Conservation (phyloP, 2,113 vertebrate genomes). For the Pandion haliaetus region DNA sequence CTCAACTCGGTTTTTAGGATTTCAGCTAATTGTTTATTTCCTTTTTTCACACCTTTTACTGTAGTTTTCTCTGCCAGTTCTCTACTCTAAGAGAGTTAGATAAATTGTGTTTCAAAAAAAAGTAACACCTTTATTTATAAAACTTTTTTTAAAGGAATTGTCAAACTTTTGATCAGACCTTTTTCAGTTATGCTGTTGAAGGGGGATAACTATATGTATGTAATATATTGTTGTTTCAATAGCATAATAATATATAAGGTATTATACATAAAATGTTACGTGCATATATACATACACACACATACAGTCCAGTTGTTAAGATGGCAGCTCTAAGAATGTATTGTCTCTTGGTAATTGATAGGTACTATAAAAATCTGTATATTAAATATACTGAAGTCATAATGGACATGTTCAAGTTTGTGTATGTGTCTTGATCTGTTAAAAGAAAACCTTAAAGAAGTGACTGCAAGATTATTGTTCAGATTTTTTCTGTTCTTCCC, state of each 20-base stretch:
- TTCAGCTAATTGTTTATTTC: neutral
- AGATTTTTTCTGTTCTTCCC: neutral
- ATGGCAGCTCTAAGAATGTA: neutral
- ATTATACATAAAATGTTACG: neutral
- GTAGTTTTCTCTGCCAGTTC: neutral
- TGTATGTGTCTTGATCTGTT: neutral
- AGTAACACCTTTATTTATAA: neutral
- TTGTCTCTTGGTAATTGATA: neutral
- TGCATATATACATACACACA: neutral
- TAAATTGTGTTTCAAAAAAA: neutral
- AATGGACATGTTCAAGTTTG: neutral
- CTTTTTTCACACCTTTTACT: neutral
- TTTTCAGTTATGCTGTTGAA: neutral
- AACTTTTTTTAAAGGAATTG: neutral
- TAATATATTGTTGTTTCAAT: neutral
- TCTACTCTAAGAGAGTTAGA: neutral
- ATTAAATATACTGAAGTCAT: neutral
- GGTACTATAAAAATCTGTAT: neutral
- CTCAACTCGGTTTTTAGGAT: neutral
- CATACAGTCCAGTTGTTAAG: neutral
- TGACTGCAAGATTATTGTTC: neutral
- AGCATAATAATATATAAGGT: neutral
- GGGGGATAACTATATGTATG: neutral
- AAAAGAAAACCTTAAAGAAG: neutral
- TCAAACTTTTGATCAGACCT: neutral